phyloP scores from a whole-genome alignment of 2,113 vertebrate species.

The Catharus minimus region DNA sequence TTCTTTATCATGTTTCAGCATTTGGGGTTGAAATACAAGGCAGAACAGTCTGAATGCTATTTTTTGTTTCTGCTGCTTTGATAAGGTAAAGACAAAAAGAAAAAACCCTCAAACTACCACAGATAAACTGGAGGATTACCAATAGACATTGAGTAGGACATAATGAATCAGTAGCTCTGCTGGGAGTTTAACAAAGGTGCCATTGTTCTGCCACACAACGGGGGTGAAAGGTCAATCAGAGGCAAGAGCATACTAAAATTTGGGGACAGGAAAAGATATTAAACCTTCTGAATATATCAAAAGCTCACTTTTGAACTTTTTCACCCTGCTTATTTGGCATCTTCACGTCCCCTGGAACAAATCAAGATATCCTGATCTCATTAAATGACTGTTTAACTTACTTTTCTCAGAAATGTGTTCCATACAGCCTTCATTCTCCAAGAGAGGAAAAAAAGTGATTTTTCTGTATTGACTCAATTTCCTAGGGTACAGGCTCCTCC shows the following conservation, averaged over 20 bases:
- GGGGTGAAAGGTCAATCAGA: constrained; percentile 16
- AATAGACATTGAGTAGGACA: constrained; percentile 3
- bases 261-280: background rate
- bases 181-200: background rate
- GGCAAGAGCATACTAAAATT: constrained; percentile 29
- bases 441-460: background rate
- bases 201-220: background rate
- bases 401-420: background rate
- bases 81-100: background rate
- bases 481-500: background rate
- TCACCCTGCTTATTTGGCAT: background rate
- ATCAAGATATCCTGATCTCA: background rate
- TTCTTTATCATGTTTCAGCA: background rate
- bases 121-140: constrained; percentile 7
- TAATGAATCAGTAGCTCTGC: background rate
- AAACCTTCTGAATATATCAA: background rate
- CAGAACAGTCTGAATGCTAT: background rate
- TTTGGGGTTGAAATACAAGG: background rate
- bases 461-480: background rate
- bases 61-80: background rate
- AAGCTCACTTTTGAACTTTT: constrained; percentile 20
- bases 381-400: constrained; percentile 1
- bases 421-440: background rate
- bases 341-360: background rate
- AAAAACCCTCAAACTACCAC: background rate